Evolutionary conservation across 2,113 vertebrate species (phyloP).

Genomic region (Suricata suricatta): DNA sequence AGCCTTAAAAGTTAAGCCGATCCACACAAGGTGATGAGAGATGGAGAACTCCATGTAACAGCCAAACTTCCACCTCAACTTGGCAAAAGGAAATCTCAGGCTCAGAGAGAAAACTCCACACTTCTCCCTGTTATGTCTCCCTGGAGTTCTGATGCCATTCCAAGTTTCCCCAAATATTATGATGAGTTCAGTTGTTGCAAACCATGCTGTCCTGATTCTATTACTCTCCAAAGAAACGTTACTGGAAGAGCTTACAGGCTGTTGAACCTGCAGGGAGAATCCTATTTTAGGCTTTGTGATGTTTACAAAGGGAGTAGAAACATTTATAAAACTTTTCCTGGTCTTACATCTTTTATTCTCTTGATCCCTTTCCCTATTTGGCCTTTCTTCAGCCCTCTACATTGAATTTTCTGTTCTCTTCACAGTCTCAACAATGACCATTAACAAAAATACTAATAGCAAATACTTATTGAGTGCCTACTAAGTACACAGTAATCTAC

Average conservation of each 20-base stretch:
- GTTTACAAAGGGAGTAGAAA: not conserved
- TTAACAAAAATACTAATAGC: not conserved
- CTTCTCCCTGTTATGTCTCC: conserved; percentile 10
- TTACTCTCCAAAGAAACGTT: not conserved
- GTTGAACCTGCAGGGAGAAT: not conserved
- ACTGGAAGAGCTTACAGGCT: not conserved
- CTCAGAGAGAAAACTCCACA: conserved; percentile 39
- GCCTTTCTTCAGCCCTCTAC: not conserved
- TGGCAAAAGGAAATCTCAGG: not conserved
- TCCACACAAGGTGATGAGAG: conserved; percentile 52
- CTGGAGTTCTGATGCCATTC: conserved; percentile 38
- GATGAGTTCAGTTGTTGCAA: conserved; percentile 1
- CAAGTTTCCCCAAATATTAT: conserved; percentile 45
- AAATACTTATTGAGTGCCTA: not conserved
- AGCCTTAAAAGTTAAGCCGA: conserved; percentile 36
- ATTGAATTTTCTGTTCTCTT: not conserved
- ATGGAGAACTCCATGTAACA: conserved; percentile 22
- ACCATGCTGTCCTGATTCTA: not conserved
- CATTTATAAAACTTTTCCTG: not conserved
- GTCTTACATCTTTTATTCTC: not conserved
- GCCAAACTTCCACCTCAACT: conserved; percentile 60
- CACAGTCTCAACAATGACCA: not conserved
- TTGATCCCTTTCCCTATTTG: not conserved
- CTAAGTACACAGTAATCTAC: not conserved
- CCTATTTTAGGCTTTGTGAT: conserved; percentile 20